A percentile compares a stretch with the other conserved stretches of the same genome.
Conservation (phyloP, 1,140 invertebrate species). For the Meloidogyne exigua region DNA sequence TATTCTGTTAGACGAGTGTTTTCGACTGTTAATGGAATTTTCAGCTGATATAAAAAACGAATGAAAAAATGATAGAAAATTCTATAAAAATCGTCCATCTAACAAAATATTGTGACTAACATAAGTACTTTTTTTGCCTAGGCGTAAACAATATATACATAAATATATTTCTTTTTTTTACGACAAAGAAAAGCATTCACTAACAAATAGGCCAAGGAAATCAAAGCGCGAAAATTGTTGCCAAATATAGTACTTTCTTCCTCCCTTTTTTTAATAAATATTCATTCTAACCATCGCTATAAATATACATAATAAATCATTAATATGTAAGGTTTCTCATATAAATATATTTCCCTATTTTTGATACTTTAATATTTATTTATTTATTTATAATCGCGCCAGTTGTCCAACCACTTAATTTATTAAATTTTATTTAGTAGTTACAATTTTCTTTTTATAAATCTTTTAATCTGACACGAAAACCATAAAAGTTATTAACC, state of each 20-base stretch:
- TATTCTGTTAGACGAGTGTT: too few species aligned
- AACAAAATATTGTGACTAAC: too few species aligned
- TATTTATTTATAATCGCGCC: too few species aligned
- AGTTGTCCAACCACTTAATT: neutral
- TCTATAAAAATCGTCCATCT: neutral
- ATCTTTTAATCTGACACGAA: neutral
- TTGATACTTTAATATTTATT: neutral
- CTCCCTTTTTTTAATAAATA: too few species aligned
- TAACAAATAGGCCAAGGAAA: neutral
- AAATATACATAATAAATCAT: neutral
- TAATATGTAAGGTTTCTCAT: slow-evolving; percentile 4
- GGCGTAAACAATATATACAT: neutral
- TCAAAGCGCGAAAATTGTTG: slow-evolving; percentile 1
- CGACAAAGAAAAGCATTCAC: neutral
- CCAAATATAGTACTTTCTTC: neutral
- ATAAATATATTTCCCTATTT: neutral
- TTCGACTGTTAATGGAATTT: neutral
- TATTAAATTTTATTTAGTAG: neutral
- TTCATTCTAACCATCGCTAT: neutral
- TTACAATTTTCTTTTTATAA: neutral
- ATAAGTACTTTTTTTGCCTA: neutral
- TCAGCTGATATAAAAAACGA: neutral
- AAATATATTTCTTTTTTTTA: neutral
- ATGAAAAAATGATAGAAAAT: slow-evolving; percentile 1
- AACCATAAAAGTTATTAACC: slow-evolving; percentile 3